Percentiles rank a stretch among this genome's conserved stretches.
These are phyloP conservation scores for Harpagoxenus sublaevis DNA, from an alignment of 2,888 invertebrate species.

Conservation along the genomic window DNA sequence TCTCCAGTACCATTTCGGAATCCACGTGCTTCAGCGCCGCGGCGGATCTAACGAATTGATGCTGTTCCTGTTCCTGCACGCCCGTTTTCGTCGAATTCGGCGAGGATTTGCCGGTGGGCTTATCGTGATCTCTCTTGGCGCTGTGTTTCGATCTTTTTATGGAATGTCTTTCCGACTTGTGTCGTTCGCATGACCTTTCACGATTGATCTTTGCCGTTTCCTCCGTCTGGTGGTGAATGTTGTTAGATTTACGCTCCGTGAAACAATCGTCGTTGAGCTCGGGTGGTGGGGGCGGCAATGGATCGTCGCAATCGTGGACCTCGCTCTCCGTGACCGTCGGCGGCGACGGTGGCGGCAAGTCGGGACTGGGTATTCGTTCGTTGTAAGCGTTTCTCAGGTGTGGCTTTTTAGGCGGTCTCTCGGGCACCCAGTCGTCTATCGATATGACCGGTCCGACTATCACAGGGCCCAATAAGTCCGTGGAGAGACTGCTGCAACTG, in stretches of 20 bases:
- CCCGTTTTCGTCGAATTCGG: slow-evolving; percentile 72
- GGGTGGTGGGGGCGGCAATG: slow-evolving; percentile 90
- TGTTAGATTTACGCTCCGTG: slow-evolving; percentile 73
- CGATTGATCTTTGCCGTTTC: slow-evolving; percentile 69
- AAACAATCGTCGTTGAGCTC: slow-evolving; percentile 83
- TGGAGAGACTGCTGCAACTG: slow-evolving; percentile 88
- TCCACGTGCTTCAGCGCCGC: slow-evolving; percentile 72
- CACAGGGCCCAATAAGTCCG: slow-evolving; percentile 88
- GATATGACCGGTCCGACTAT: slow-evolving; percentile 89
- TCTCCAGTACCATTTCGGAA: slow-evolving; percentile 76
- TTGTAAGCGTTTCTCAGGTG: slow-evolving; percentile 88
- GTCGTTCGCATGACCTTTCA: slow-evolving; percentile 75
- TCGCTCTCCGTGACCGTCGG: slow-evolving; percentile 89
- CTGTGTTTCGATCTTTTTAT: slow-evolving; percentile 79
- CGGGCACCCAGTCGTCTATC: slow-evolving; percentile 91
- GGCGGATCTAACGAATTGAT: slow-evolving; percentile 69
- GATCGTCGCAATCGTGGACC: slow-evolving; percentile 89
- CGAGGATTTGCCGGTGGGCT: slow-evolving; percentile 74
- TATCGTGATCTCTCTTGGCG: slow-evolving; percentile 76
- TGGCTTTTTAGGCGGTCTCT: slow-evolving; percentile 93
- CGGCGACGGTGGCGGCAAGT: slow-evolving; percentile 89
- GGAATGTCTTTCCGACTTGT: slow-evolving; percentile 81
- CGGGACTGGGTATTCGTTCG: slow-evolving; percentile 88
- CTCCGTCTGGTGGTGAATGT: slow-evolving; percentile 58
- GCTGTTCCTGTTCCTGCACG: slow-evolving; percentile 72